phyloP scores from a whole-genome alignment of 1,140 invertebrate species.

The Drosophila repletoides region DNA sequence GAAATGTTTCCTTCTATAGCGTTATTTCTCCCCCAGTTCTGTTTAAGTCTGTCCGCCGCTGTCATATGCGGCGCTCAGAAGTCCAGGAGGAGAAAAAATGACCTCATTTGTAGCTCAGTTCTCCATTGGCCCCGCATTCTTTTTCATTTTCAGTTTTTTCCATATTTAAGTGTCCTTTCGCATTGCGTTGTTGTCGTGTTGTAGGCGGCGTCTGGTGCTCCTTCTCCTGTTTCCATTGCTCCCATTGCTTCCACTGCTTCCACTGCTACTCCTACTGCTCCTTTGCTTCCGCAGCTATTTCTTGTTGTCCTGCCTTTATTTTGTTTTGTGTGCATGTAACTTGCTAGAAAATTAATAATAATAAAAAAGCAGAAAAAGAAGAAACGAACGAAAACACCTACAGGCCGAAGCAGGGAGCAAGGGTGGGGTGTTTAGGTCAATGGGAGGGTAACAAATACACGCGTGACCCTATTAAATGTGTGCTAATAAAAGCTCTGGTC shows the following conservation, averaged over 20 bases:
- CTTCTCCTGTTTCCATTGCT: conserved; percentile 9
- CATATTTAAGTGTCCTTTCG: conserved; percentile 73
- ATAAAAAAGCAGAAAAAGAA: conserved; percentile 59
- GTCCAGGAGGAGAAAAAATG: conserved; percentile 47
- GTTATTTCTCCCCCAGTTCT: neutral
- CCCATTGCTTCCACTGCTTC: neutral
- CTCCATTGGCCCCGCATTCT: neutral
- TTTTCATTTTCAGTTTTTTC: conserved; percentile 48
- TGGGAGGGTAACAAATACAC: conserved; percentile 52
- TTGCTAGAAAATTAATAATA: conserved; percentile 81
- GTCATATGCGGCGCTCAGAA: conserved; percentile 4
- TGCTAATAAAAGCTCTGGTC: conserved; percentile 73
- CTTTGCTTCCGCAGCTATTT: conserved; percentile 23
- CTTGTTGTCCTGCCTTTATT: conserved; percentile 62
- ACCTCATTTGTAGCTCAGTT: conserved; percentile 65
- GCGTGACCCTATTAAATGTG: conserved; percentile 81
- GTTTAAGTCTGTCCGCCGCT: neutral
- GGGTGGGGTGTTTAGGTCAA: conserved; percentile 8
- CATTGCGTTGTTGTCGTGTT: conserved; percentile 56
- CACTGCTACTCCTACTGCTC: no score
- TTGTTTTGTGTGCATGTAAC: conserved; percentile 72
- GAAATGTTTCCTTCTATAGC: conserved; percentile 51
- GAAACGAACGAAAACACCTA: conserved; percentile 57
- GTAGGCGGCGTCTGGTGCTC: conserved; percentile 20
- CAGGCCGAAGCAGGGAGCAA: neutral